These are phyloP conservation scores for Myocastor coypus DNA, from an alignment of 2,113 vertebrate species.

Conservation along the genomic window DNA sequence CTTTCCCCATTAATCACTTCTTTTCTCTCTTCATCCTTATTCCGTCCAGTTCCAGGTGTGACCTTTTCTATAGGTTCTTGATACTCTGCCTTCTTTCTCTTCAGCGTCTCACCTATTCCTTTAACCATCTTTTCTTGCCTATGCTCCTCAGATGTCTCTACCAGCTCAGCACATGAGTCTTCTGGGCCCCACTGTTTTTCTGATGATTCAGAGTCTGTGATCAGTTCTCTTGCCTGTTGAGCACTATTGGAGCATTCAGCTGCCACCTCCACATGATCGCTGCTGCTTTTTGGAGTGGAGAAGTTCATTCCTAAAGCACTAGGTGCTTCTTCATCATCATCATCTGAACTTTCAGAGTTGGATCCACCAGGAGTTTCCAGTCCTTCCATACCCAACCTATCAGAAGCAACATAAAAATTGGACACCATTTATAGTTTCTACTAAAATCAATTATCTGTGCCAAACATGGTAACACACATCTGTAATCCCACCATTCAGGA, in stretches of 20 bases:
- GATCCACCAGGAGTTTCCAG: slow-evolving; percentile 86
- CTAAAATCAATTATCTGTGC: background rate
- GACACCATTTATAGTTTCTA: background rate
- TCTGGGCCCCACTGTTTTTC: slow-evolving; percentile 26
- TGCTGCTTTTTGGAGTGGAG: background rate
- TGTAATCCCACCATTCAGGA: background rate
- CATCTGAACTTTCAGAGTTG: slow-evolving; percentile 80
- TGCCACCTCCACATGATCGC: background rate
- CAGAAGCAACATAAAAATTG: slow-evolving; percentile 3
- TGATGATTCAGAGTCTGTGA: background rate
- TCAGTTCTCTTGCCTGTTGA: background rate
- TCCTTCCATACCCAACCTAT: slow-evolving; percentile 90
- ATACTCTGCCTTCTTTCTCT: background rate
- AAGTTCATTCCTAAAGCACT: slow-evolving; percentile 67
- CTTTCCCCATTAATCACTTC: slow-evolving; percentile 4
- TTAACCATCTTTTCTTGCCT: background rate
- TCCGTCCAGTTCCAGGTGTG: background rate
- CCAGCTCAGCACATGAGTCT: background rate
- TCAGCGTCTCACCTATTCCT: background rate
- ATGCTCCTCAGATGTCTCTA: slow-evolving; percentile 2
- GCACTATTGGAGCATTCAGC: slow-evolving; percentile 59
- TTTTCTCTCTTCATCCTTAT: background rate
- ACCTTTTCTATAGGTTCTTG: background rate
- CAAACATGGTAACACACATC: background rate
- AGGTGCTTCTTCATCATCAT: slow-evolving; percentile 77